Evolutionary conservation across 23 tunicate species (phyloP), one percentile per base, ranked within the genome.

Genomic region (Styela clava): DNA sequence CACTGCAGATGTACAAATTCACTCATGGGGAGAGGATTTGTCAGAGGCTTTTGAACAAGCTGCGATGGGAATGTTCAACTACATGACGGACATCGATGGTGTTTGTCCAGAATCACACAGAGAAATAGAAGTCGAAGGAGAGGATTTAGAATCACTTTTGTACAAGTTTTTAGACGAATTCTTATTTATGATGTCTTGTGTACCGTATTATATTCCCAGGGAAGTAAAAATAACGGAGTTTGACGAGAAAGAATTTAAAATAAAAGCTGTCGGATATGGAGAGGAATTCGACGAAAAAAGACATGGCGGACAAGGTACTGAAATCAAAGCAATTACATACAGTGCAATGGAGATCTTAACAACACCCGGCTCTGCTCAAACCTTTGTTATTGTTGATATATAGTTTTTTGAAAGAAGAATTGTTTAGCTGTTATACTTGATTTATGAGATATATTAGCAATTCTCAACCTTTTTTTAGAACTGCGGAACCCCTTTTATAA

Each of bases 221-320:
- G 89, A 95, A 51, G 86, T 89, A 21, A 91, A 95, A 56, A 86
- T 95, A 16, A 61, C 52, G 7, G 69, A 84, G 24, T 86, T 90
- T 79, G 96, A 95, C 63, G 65, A 86, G 36, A 92, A 90, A 34
- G 74, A 83, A 5, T 86, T 85, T 78, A 80, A 63, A 23, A 89
- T 89, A 63, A 78, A 70, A 61, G 92, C 95, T 3, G 81, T 78
- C 23, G 92, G 88, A 30, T 89, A 91, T 61, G 99, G 99, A 2
- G 99, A 95, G 74, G 96, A 95, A 52, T 95, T 89, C 74, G 90
- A 91, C 24, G 68, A 52, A 22, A 63, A 33, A 27, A 68, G 91
- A 33, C 99, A 95, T 79, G 99, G 99, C 2, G 99, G 99, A 33
- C 76, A 86, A 81, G 99, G 99, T 0, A 95, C 99, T 16, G 99